Conservation (phyloP, 2,113 vertebrate species). For the Epinephelus lanceolatus region DNA sequence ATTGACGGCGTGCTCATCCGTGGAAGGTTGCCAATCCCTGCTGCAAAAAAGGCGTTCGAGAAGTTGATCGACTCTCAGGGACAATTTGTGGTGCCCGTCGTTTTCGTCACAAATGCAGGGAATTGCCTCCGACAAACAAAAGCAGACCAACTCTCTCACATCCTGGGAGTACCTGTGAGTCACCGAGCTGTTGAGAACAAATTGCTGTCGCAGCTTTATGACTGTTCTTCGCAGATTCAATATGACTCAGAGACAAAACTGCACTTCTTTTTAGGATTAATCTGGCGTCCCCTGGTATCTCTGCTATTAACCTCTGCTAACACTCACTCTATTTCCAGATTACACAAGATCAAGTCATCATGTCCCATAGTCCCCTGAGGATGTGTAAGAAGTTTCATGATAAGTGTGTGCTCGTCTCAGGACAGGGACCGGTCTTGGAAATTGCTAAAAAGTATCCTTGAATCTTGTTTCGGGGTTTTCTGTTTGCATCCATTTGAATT, state of each 20-base stretch:
- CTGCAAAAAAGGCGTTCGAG: slow-evolving; percentile 88
- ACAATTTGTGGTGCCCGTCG: slow-evolving; percentile 90
- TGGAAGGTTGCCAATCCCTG: slow-evolving; percentile 90
- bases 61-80: slow-evolving; percentile 90
- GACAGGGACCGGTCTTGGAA: slow-evolving; percentile 92
- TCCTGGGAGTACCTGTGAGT: slow-evolving; percentile 91
- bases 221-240: background rate
- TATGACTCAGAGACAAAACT: background rate
- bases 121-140: slow-evolving; percentile 92
- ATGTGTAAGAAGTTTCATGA: slow-evolving; percentile 92
- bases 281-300: background rate
- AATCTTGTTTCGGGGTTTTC: slow-evolving; percentile 3
- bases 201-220: background rate
- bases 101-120: slow-evolving; percentile 95
- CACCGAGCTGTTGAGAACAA: background rate
- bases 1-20: slow-evolving; percentile 92
- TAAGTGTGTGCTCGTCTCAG: slow-evolving; percentile 92
- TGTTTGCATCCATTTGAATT: background rate
- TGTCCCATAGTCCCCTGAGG: slow-evolving; percentile 94
- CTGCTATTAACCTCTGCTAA: slow-evolving; percentile 11
- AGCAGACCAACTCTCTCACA: slow-evolving; percentile 90
- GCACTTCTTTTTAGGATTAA: background rate
- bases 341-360: slow-evolving; percentile 91
- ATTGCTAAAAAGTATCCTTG: slow-evolving; percentile 92
- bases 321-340: slow-evolving; percentile 81